Evolutionary conservation across 2,888 invertebrate genomes (phyloP).

Genomic region (Bedellia somnulentella): DNA sequence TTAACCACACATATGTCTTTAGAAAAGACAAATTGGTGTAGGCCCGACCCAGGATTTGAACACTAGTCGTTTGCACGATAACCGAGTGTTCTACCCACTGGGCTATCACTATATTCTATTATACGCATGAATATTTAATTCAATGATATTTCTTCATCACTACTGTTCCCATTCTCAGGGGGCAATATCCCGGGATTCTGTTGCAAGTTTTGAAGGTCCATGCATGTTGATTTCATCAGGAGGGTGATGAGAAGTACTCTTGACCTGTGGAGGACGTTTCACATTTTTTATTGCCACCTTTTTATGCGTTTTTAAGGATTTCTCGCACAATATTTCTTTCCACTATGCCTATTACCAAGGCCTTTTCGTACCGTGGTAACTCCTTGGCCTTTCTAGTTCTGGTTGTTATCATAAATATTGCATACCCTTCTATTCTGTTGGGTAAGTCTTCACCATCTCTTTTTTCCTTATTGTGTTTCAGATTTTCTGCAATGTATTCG

Average conservation of each 20-base stretch:
- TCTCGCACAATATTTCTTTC: slow-evolving; percentile 9
- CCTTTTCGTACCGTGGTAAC: slow-evolving; percentile 12
- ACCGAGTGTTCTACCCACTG: too few relatives aligned
- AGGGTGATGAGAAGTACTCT: slow-evolving; percentile 3
- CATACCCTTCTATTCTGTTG: slow-evolving; percentile 9
- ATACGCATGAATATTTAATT: too few relatives aligned
- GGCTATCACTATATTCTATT: too few relatives aligned
- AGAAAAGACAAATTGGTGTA: too few relatives aligned
- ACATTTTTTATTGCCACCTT: slow-evolving; percentile 7
- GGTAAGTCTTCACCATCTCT: slow-evolving; percentile 9
- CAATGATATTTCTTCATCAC: too few relatives aligned
- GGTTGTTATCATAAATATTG: slow-evolving; percentile 12
- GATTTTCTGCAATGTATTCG: slow-evolving; percentile 6
- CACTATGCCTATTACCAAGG: slow-evolving; percentile 9
- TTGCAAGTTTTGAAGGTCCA: slow-evolving; percentile 7
- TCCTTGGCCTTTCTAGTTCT: slow-evolving; percentile 12
- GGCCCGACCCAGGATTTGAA: too few relatives aligned
- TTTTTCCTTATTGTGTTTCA: slow-evolving; percentile 7
- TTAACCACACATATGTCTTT: too few relatives aligned
- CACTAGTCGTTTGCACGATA: too few relatives aligned
- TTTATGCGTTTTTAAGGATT: neutral
- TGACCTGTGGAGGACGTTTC: slow-evolving; percentile 10
- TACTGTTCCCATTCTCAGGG: too few relatives aligned
- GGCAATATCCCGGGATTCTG: slow-evolving; percentile 7
- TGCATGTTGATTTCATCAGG: slow-evolving; percentile 4